These are phyloP conservation scores for Helobdella robusta DNA, from an alignment of 2,888 invertebrate genomes.

Conservation along the genomic window DNA sequence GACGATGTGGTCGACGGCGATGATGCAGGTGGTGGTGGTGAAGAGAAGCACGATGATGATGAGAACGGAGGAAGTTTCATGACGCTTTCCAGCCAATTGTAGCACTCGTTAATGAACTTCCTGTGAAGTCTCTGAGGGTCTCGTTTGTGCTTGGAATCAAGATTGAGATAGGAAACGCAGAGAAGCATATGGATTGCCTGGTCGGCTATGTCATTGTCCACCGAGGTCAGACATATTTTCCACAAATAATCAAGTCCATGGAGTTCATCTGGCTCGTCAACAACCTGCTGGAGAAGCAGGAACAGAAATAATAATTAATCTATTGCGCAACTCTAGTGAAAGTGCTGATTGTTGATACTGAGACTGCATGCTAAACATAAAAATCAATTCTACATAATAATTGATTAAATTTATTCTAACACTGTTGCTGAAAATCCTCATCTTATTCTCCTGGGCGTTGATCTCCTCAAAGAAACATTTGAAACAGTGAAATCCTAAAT, in stretches of 20 bases:
- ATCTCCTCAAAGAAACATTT: conserved; percentile 52
- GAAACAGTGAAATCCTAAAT: conserved; percentile 50
- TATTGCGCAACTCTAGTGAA: too few relatives aligned
- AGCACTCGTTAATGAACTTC: conserved; percentile 52
- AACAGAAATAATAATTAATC: too few relatives aligned
- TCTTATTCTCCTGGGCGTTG: conserved; percentile 48
- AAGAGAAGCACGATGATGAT: too few relatives aligned
- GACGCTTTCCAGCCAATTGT: conserved; percentile 48
- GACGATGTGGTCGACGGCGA: too few relatives aligned
- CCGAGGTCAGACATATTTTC: conserved; percentile 51
- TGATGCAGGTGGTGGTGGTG: too few relatives aligned
- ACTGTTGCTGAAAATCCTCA: conserved; percentile 40
- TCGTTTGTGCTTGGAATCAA: conserved; percentile 42
- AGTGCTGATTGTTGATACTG: too few relatives aligned
- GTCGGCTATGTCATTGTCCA: conserved; percentile 49
- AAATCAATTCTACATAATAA: too few relatives aligned
- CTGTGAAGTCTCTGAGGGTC: conserved; percentile 50
- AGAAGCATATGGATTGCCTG: conserved; percentile 49
- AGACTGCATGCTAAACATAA: too few relatives aligned
- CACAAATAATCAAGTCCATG: conserved; percentile 52
- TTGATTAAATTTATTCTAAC: background rate
- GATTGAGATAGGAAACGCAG: conserved; percentile 48
- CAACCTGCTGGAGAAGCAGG: conserved; percentile 10
- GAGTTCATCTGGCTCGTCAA: conserved; percentile 48
- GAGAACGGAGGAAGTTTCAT: conserved; percentile 13